These are phyloP conservation scores for Hylomyscus alleni DNA, from an alignment of 2,797 vertebrate species.

Conservation along the genomic window DNA sequence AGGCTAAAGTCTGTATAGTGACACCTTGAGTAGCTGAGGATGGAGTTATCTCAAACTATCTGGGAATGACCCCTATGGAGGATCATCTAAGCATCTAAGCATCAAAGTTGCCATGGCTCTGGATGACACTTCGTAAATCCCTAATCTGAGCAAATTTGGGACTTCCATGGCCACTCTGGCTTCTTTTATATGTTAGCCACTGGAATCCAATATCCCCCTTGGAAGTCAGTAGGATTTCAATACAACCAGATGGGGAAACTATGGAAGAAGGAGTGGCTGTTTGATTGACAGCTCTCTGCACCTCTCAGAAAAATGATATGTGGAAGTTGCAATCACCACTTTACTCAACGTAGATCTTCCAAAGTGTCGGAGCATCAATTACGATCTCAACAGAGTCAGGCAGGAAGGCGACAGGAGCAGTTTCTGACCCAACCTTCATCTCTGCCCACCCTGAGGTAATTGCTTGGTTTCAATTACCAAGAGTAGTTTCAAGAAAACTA, in stretches of 20 bases:
- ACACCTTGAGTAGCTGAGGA: not conserved
- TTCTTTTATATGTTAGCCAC: not conserved
- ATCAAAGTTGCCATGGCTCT: not conserved
- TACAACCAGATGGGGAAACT: not conserved
- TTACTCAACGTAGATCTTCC: not conserved
- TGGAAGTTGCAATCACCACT: not conserved
- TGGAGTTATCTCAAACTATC: not conserved
- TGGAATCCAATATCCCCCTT: not conserved
- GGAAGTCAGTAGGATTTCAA: not conserved
- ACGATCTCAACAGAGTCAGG: rapidly evolving
- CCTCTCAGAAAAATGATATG: not conserved
- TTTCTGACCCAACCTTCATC: not conserved
- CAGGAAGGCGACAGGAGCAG: not conserved
- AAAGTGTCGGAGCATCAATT: not conserved
- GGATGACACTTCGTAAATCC: not conserved
- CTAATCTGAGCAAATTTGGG: not conserved
- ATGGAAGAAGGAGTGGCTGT: not conserved
- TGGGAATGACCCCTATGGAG: not conserved
- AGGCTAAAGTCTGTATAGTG: not conserved
- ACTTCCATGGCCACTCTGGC: not conserved
- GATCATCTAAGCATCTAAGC: not conserved
- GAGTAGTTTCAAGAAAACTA: too few species aligned
- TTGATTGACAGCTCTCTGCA: not conserved
- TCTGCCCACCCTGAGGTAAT: not conserved
- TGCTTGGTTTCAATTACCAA: too few species aligned